Evolutionary conservation across 1,140 invertebrate species (phyloP), one percentile per base, ranked within the genome.

Genomic region (Nautilus pompilius): DNA sequence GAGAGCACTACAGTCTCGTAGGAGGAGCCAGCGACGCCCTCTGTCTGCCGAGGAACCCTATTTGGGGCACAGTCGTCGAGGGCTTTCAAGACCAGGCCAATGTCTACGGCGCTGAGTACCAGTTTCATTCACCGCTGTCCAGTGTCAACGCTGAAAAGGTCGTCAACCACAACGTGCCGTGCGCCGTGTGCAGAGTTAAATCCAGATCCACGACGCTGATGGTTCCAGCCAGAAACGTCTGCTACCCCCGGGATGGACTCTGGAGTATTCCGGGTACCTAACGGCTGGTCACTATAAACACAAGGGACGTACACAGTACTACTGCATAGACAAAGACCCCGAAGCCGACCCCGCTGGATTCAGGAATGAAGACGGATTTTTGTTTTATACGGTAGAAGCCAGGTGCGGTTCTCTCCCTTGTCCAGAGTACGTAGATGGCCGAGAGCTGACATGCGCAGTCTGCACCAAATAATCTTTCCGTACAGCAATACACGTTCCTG

Each of bases 191-290:
- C 54, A 49, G 45, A 20, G 26, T 33, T 30, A n/a, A n/a, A n/a
- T n/a, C 33, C 8, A 57, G 62, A 34, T 20, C 41, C 8, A 66
- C 61, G 4, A 46, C 15, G 22, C 20, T 70, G 32, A 73, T 73
- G 69, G 59, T 75, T 5, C 73, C 73, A 4, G 73, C 65, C 24
- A 49, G 58, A 8, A 66, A 53, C 20, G 32, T 20, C 5, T 73
- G 73, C 49, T 62, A 58, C n/a, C n/a, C 4, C 2, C 49, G 20
- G 68, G 69, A 3, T 75, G 73, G 73, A 68, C 54, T 3, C 8
- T 41, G 33, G 67, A 69, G 48, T 75, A 75, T 36, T 24, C 20
- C 5, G 73, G 73, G 0, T 63, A 63, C 53, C 58, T 75, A 4
- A 68, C 63, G 60, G 60, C 63, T 20, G 60, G 55, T 24, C 33